Percentiles rank a stretch among this genome's conserved stretches.
These are phyloP conservation scores for Chelonus formosanus DNA, from an alignment of 2,888 invertebrate species.

Conservation along the genomic window DNA sequence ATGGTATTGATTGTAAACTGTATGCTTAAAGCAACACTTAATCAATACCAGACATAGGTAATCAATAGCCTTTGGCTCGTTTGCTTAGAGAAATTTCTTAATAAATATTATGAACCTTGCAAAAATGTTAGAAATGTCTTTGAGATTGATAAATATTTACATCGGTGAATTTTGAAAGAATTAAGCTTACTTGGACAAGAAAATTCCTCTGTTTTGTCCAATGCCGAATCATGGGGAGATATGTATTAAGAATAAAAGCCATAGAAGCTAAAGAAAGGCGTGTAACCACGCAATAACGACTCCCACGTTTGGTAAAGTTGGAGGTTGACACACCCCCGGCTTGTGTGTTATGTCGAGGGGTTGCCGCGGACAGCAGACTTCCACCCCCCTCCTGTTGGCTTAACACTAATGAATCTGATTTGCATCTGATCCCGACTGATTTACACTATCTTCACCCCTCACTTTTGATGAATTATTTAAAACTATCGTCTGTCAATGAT, in stretches of 20 bases:
- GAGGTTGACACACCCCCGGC: slow-evolving; percentile 33
- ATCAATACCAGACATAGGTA: too few relatives aligned
- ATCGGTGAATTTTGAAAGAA: too few relatives aligned
- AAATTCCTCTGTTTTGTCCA: too few relatives aligned
- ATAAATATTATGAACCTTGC: too few relatives aligned
- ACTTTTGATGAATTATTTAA: slow-evolving; percentile 49
- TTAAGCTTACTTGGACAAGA: too few relatives aligned
- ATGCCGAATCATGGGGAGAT: too few relatives aligned
- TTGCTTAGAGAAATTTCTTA: too few relatives aligned
- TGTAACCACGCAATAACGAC: slow-evolving; percentile 57
- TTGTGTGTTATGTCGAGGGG: slow-evolving; percentile 31
- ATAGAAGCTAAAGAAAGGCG: slow-evolving; percentile 37
- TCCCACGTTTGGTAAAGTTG: slow-evolving; percentile 39
- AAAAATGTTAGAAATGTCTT: too few relatives aligned
- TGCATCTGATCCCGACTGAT: slow-evolving; percentile 63
- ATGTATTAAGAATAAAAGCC: slow-evolving; percentile 32
- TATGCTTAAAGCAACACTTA: too few relatives aligned
- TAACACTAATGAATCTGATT: slow-evolving; percentile 63
- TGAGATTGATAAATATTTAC: too few relatives aligned
- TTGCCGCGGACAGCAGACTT: slow-evolving; percentile 26
- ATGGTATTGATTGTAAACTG: too few relatives aligned
- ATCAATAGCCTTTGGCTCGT: too few relatives aligned
- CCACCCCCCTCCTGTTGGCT: slow-evolving; percentile 45
- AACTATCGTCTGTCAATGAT: slow-evolving; percentile 17
- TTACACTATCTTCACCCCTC: slow-evolving; percentile 39